phyloP scores from a whole-genome alignment of 2,888 invertebrate genomes.

The Metallyticus violacea region DNA sequence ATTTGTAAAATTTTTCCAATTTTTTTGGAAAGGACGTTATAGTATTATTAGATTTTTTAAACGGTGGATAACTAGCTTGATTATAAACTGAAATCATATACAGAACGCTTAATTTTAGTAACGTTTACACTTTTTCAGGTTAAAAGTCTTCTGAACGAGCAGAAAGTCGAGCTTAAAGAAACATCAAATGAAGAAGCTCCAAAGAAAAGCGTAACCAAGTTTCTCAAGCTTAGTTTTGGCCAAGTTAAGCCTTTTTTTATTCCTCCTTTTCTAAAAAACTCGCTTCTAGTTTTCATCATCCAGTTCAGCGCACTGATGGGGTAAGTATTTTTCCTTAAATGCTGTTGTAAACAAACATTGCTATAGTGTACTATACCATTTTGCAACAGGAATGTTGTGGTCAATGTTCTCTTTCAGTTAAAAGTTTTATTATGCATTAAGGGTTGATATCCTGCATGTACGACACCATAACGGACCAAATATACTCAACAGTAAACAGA shows the following conservation, averaged over 20 bases:
- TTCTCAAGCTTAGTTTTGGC: slow-evolving; percentile 45
- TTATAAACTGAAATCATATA: no score
- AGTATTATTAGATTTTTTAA: no score
- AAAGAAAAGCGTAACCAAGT: neutral
- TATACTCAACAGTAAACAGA: no score
- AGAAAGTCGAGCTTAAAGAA: neutral
- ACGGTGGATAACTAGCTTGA: no score
- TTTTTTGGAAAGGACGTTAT: no score
- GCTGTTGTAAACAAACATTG: neutral
- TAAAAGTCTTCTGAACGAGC: neutral
- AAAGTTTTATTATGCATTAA: no score
- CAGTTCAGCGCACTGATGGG: slow-evolving; percentile 65
- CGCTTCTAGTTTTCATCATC: slow-evolving; percentile 61
- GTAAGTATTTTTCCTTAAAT: slow-evolving; percentile 47
- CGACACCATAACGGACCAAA: no score
- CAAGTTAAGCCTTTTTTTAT: slow-evolving; percentile 65
- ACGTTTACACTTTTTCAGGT: neutral
- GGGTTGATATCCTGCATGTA: no score
- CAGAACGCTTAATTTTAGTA: no score
- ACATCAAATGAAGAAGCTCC: neutral
- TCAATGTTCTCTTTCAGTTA: no score
- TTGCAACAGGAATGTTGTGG: no score
- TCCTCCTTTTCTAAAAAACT: slow-evolving; percentile 58
- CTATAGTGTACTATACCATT: neutral
- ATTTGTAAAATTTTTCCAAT: no score